phyloP scores from a whole-genome alignment of 2,113 vertebrate species.

The Tachuris rubrigastra region DNA sequence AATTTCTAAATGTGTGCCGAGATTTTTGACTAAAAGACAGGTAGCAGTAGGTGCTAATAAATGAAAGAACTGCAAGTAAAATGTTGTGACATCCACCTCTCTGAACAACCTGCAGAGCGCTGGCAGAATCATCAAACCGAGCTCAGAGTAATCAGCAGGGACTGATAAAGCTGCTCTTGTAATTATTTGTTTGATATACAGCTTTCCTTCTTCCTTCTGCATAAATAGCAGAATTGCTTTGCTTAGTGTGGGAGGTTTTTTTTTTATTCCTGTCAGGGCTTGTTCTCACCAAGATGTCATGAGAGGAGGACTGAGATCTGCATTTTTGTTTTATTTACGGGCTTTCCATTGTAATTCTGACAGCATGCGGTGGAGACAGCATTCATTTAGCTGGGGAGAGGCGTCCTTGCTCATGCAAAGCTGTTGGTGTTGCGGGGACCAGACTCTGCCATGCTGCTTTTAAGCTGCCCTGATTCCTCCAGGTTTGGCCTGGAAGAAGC shows the following conservation, averaged over 20 bases:
- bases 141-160: conserved; percentile 59
- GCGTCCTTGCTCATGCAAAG: not conserved
- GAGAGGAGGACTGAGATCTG: conserved; percentile 44
- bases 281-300: conserved; percentile 36
- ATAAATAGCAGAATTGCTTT: conserved; percentile 45
- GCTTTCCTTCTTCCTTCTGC: conserved; percentile 54
- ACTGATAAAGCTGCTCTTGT: conserved; percentile 57
- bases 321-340: conserved; percentile 38
- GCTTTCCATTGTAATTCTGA: conserved; percentile 21
- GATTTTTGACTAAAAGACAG: conserved; percentile 47
- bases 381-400: not conserved
- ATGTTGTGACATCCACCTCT: conserved; percentile 64
- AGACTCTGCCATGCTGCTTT: not conserved
- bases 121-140: conserved; percentile 52
- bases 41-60: conserved; percentile 63
- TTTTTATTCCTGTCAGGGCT: conserved; percentile 47
- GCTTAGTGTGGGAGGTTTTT: conserved; percentile 1
- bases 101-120: conserved; percentile 26
- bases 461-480: not conserved
- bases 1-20: conserved; percentile 1
- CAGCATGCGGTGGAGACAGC: not conserved
- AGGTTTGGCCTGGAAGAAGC: not conserved
- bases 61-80: conserved; percentile 53
- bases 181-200: conserved; percentile 68
- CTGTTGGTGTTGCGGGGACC: not conserved